Base-by-base conservation (phyloP, 2,113 vertebrate genomes). In the Cebidichthys violaceus region DNA sequence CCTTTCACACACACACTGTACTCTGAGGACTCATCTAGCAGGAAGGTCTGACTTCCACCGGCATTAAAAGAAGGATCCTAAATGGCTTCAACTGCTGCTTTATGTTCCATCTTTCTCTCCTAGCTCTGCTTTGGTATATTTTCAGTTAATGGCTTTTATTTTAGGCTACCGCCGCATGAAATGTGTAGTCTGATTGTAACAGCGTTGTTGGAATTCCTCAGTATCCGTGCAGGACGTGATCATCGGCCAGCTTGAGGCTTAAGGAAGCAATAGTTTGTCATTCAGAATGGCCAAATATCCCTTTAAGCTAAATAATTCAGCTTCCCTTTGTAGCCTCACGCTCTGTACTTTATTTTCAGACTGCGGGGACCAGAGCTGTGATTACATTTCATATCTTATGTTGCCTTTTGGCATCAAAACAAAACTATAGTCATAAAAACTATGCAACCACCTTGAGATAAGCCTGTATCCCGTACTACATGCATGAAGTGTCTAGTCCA, bases 11-110 rank as follows among this genome's bases (percentile, higher is more conserved):
- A 20, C 64, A 70, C 29, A 20, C 64, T 64, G 68, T 67, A 41
- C 83, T 84, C 80, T 45, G 43, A 80, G 67, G 47, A 69, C 68
- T 35, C 55, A 1, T 66, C 77, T 41, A 79, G 61, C 41, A 66
- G 57, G 61, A 75, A 61, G n/a, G 47, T 59, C 59, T 39, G 68
- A 75, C 47, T 82, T 78, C 33, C 45, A 54, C 27, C 13, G 37
- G 45, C 73, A 62, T 77, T 74, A 64, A 77, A 33, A 70, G 76
- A 9, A 24, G 15, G 10, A 62, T 60, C 45, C 62, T 59, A 59
- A 80, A 75, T 65, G 76, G 54, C 41, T 75, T 43, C 0, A 81
- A 81, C 55, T 0, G 22, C 64, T 39, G 31, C 41, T 33, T 70
- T 62, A 59, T 64, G 20, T 8, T 72, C 62, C 14, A 61, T 43